Evolutionary conservation across 1,140 invertebrate species (phyloP).

Genomic region (Cyrtorhinus lividipennis): DNA sequence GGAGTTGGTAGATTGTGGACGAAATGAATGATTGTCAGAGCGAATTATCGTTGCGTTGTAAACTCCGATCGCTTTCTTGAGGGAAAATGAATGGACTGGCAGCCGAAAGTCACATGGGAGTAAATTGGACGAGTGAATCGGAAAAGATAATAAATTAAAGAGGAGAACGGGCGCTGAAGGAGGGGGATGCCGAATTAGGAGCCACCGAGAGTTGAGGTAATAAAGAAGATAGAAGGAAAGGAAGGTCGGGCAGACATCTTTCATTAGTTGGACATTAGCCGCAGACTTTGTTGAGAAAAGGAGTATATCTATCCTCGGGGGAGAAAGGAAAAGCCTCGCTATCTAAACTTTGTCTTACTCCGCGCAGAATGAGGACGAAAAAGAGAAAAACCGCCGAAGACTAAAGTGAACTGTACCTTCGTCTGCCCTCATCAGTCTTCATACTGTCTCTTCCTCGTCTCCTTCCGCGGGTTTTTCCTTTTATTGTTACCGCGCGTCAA

Average conservation of each 20-base stretch:
- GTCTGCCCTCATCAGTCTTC: neutral
- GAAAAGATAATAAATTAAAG: neutral
- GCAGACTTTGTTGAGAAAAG: neutral
- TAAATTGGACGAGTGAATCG: too few relatives aligned
- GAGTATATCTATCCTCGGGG: too few relatives aligned
- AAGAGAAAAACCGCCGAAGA: too few relatives aligned
- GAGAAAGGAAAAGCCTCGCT: neutral
- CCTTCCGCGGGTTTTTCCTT: too few relatives aligned
- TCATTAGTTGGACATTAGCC: neutral
- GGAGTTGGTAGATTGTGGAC: too few relatives aligned
- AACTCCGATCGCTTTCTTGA: too few relatives aligned
- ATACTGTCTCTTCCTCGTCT: neutral
- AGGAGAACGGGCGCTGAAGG: neutral
- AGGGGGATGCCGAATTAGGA: neutral
- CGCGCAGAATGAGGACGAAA: too few relatives aligned
- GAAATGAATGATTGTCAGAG: too few relatives aligned
- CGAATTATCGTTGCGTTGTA: too few relatives aligned
- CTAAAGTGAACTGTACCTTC: neutral
- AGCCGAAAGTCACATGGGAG: too few relatives aligned
- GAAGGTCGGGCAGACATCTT: neutral
- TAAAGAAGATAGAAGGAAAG: neutral
- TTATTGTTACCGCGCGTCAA: too few relatives aligned
- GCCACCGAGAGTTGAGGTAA: neutral
- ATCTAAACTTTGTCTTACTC: neutral
- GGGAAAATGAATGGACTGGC: too few relatives aligned